Evolutionary conservation across 1,140 invertebrate genomes (phyloP), one percentile per base, ranked within the genome.

Genomic region (Metaphire vulgaris): DNA sequence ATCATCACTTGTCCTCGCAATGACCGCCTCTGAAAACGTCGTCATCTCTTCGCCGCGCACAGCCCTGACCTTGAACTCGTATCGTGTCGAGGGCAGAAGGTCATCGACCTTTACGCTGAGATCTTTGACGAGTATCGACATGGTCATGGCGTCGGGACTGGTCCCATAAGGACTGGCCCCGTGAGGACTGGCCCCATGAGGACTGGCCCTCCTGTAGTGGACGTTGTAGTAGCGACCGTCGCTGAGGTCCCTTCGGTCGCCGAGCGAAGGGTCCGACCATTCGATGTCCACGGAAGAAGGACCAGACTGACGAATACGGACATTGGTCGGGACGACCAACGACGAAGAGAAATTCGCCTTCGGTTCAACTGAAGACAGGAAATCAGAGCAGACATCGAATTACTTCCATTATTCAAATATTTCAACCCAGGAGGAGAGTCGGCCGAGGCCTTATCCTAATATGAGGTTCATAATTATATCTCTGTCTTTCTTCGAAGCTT

Each of bases 181-280:
- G n/a, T n/a, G n/a, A n/a, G n/a, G n/a, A n/a, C n/a, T n/a, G n/a
- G n/a, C n/a, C n/a, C n/a, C n/a, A n/a, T n/a, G n/a, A n/a, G n/a
- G n/a, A n/a, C n/a, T n/a, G 41, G 41, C 21, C 41, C 6, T 56
- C 41, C 41, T 41, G 34, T 77, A 77, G 33, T 74, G 71, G 28
- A 77, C 76, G 71, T 74, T 74, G 71, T 77, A 77, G 76, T 77
- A 77, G n/a, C 76, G 33, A 34, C 64, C 67, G 71, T 77, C 76
- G 28, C n/a, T 68, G 26, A 74, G 65, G 21, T 32, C 29, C 31
- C 67, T 33, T 16, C 26, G 33, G 6, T 29, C 32, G 32, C 56
- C 56, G 21, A 77, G 67, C 1, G 76, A 77, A 21, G 71, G 71
- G 33, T 77, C 76, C 15, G 15, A 30, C 76, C 76, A 77, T 33